Percentiles rank a stretch among this genome's conserved stretches.
Conservation (phyloP, 2,113 vertebrate species). For the Cololabis saira region DNA sequence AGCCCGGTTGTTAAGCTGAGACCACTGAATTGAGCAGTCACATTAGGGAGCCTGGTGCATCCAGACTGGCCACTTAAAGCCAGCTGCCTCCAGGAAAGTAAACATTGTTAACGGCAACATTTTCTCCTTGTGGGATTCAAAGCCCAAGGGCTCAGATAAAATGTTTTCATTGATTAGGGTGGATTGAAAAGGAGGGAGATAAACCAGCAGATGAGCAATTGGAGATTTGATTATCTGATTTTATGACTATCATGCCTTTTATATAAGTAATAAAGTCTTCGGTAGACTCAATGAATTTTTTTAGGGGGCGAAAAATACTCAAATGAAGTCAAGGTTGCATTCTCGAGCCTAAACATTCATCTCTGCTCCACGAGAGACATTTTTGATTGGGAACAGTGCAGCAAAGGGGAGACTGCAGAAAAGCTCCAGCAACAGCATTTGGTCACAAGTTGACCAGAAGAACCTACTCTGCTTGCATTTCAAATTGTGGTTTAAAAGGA, state of each 20-base stretch:
- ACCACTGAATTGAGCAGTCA: constrained; percentile 50
- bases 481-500: too few species aligned
- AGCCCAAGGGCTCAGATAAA: constrained; percentile 26
- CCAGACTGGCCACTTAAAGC: constrained; percentile 51
- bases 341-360: too few species aligned
- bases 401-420: neutral
- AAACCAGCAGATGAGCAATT: constrained; percentile 18
- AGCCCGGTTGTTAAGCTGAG: constrained; percentile 31
- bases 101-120: constrained; percentile 59
- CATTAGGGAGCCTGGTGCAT: constrained; percentile 45
- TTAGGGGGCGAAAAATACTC: too few species aligned
- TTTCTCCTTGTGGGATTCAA: constrained; percentile 22
- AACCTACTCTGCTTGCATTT: constrained; percentile 4
- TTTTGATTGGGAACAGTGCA: constrained; percentile 1
- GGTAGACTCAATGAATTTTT: too few species aligned
- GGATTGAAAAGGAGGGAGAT: constrained; percentile 15
- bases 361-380: constrained; percentile 4
- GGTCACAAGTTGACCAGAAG: constrained; percentile 9
- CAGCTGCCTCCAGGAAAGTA: constrained; percentile 52
- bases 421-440: constrained; percentile 11
- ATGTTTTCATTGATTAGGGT: constrained; percentile 27
- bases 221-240: neutral
- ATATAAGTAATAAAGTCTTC: too few species aligned
- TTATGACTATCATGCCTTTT: too few species aligned
- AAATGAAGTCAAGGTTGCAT: too few species aligned